Conservation (phyloP, 2,797 vertebrate genomes). For the Danio tinwini region DNA sequence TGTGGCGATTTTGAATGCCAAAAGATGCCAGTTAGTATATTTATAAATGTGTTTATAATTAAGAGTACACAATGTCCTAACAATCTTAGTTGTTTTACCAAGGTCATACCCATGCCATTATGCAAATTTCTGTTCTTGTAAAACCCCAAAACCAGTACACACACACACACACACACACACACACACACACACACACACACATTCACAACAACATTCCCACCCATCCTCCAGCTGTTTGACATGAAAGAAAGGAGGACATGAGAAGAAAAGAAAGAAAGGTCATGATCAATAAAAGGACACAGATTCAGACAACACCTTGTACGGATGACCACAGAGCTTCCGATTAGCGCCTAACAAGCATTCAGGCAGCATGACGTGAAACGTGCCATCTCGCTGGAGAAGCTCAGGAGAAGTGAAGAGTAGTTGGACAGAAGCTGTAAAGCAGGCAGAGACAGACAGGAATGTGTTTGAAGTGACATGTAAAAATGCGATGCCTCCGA, state of each 20-base stretch:
- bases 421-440: constrained; percentile 63
- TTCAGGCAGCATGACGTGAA: constrained; percentile 31
- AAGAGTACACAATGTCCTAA: too few relatives aligned
- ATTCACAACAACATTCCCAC: constrained; percentile 60
- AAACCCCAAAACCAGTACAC: too few relatives aligned
- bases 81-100: too few relatives aligned
- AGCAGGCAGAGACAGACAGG: constrained; percentile 66
- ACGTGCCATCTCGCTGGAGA: constrained; percentile 32
- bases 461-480: constrained; percentile 85
- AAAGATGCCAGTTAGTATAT: too few relatives aligned
- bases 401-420: constrained; percentile 25
- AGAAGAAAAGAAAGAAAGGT: background rate
- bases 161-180: constrained; percentile 46
- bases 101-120: constrained; percentile 57
- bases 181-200: constrained; percentile 48
- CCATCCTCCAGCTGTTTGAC: constrained; percentile 67
- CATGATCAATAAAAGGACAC: constrained; percentile 73
- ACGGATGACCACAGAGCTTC: constrained; percentile 53
- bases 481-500: constrained; percentile 76
- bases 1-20: too few relatives aligned
- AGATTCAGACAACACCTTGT: constrained; percentile 48
- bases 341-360: constrained; percentile 34
- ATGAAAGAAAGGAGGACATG: constrained; percentile 64
- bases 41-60: too few relatives aligned
- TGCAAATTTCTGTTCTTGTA: too few relatives aligned